These are phyloP conservation scores for Spodoptera exigua DNA, from an alignment of 2,888 invertebrate species.

Conservation along the genomic window DNA sequence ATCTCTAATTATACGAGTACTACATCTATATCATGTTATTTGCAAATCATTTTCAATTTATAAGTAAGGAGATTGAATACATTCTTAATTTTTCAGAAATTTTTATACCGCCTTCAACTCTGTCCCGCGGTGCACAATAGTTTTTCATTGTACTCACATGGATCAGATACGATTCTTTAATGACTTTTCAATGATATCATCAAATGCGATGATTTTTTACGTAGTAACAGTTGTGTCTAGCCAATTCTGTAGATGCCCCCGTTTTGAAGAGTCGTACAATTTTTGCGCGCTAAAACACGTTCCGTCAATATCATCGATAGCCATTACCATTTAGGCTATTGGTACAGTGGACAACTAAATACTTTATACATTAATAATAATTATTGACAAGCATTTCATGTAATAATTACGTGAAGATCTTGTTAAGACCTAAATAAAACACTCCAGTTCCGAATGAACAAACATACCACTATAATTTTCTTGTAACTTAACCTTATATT, in stretches of 20 bases:
- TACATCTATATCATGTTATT: conserved; percentile 20
- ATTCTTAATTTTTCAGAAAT: too few relatives aligned
- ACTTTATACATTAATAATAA: conserved; percentile 31
- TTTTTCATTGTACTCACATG: conserved; percentile 10
- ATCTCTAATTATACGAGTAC: conserved; percentile 29
- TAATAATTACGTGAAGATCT: conserved; percentile 26
- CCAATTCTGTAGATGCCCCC: conserved; percentile 50
- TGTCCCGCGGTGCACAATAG: background rate
- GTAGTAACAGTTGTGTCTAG: conserved; percentile 48
- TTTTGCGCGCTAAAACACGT: conserved; percentile 56
- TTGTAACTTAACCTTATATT: conserved; percentile 49
- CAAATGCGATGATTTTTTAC: conserved; percentile 35
- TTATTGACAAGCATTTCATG: background rate
- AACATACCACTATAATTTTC: conserved; percentile 54
- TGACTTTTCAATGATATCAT: conserved; percentile 44
- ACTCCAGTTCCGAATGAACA: conserved; percentile 37
- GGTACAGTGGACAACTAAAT: conserved; percentile 41
- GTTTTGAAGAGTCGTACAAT: conserved; percentile 48
- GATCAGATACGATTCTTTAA: conserved; percentile 29
- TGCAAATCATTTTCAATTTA: background rate
- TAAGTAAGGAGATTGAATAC: too few relatives aligned
- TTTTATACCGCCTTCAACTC: background rate
- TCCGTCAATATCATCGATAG: conserved; percentile 42
- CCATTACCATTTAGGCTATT: conserved; percentile 27
- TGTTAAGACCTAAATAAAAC: conserved; percentile 36